Conservation (phyloP, 2,888 invertebrate species). For the Orchestes rusci region DNA sequence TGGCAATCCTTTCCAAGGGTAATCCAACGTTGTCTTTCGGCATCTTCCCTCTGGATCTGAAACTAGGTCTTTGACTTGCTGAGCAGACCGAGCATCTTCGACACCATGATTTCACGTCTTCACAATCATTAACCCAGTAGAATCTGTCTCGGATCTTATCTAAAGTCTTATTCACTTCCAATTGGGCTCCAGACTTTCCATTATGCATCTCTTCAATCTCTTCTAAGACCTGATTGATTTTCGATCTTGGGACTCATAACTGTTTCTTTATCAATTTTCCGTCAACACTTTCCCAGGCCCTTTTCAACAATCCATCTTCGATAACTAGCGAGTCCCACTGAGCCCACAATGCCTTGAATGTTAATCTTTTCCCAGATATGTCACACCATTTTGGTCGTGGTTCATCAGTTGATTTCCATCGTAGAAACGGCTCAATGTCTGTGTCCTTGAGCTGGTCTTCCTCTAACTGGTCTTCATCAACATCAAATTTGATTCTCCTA, state of each 20-base stretch:
- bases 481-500: not conserved
- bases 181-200: not conserved
- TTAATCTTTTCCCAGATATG: not conserved
- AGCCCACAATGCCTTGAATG: not conserved
- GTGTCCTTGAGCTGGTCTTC: not conserved
- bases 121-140: not conserved
- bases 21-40: not conserved
- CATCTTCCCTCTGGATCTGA: not conserved
- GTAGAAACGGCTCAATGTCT: not conserved
- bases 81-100: not conserved
- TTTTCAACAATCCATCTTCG: not conserved
- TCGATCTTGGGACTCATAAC: not conserved
- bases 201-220: slow-evolving; percentile 1
- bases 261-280: not conserved
- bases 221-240: not conserved
- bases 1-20: not conserved
- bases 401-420: not conserved
- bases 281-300: not conserved
- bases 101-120: slow-evolving; percentile 3
- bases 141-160: not conserved
- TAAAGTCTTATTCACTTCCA: slow-evolving; percentile 3
- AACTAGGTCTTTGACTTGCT: not conserved
- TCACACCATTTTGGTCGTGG: slow-evolving; percentile 1
- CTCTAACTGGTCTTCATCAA: not conserved
- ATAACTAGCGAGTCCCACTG: not conserved